phyloP scores from a whole-genome alignment of 2,888 invertebrate species.

The Drosophila ezoana region DNA sequence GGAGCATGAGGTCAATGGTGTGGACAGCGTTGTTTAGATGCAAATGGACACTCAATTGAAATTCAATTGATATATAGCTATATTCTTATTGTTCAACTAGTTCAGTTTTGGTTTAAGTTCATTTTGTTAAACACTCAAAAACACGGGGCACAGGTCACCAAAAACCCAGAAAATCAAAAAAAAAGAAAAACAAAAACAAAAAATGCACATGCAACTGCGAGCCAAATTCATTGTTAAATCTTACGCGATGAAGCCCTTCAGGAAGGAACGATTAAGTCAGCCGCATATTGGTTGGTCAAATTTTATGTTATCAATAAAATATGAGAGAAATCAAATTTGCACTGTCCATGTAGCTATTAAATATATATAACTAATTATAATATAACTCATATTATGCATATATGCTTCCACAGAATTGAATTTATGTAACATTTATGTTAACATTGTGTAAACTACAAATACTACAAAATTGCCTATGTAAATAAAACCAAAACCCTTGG shows the following conservation, averaged over 20 bases:
- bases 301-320: conserved; percentile 50
- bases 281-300: conserved; percentile 33
- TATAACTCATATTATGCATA: conserved; percentile 40
- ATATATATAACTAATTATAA: conserved; percentile 24
- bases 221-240: conserved; percentile 64
- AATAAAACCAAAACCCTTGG: conserved; percentile 62
- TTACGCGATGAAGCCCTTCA: conserved; percentile 13
- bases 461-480: conserved; percentile 66
- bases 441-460: conserved; percentile 54
- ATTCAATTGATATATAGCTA: conserved; percentile 22
- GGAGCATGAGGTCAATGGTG: conserved; percentile 42
- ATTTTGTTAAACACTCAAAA: conserved; percentile 36
- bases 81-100: conserved; percentile 54
- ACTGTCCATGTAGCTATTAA: conserved; percentile 50
- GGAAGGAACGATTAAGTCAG: conserved; percentile 27
- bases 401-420: conserved; percentile 67
- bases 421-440: conserved; percentile 63
- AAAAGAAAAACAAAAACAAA: background rate
- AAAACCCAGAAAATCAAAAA: conserved; percentile 2
- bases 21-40: conserved; percentile 67
- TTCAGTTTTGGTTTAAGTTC: conserved; percentile 55
- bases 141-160: conserved; percentile 6
- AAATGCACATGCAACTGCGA: conserved; percentile 13
- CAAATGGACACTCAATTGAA: conserved; percentile 25
- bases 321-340: conserved; percentile 29